These are phyloP conservation scores for Empidonax alnorum DNA, from an alignment of 2,113 vertebrate genomes.

Conservation along the genomic window DNA sequence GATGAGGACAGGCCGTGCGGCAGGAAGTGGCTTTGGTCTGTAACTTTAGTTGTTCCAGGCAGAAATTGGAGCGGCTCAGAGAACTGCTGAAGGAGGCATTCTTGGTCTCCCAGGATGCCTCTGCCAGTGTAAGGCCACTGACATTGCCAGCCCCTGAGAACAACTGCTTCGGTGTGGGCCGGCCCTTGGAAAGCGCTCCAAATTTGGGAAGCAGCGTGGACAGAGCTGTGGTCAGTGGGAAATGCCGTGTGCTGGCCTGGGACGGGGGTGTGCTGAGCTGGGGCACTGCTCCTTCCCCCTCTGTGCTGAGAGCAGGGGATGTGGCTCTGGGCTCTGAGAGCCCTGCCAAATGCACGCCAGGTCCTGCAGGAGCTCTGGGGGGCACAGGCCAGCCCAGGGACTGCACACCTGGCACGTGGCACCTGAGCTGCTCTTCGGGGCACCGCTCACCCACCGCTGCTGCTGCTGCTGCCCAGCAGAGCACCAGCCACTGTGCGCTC, in stretches of 20 bases:
- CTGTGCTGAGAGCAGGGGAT: not conserved
- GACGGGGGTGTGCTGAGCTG: not conserved
- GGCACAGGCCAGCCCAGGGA: not conserved
- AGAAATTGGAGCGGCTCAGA: slow-evolving; percentile 34
- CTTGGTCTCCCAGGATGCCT: not conserved
- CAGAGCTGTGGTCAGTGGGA: not conserved
- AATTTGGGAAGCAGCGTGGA: not conserved
- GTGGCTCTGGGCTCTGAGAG: not conserved
- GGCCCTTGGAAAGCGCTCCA: not conserved
- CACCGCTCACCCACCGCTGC: not conserved
- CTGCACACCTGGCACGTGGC: not conserved
- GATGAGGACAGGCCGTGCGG: slow-evolving; percentile 20
- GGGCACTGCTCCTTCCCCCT: not conserved
- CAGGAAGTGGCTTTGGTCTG: slow-evolving; percentile 35
- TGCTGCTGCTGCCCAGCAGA: not conserved
- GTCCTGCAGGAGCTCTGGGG: not conserved
- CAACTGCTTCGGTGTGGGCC: not conserved
- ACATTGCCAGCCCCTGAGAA: not conserved
- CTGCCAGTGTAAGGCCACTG: not conserved
- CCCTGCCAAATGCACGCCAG: not conserved
- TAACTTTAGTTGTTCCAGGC: slow-evolving; percentile 31
- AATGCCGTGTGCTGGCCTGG: not conserved
- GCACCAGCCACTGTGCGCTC: not conserved
- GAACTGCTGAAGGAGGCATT: slow-evolving; percentile 50
- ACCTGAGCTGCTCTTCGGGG: not conserved